A percentile compares a stretch with the other conserved stretches of the same genome.
Evolutionary conservation across 2,113 vertebrate species (phyloP).

Genomic region (Camelus dromedarius): DNA sequence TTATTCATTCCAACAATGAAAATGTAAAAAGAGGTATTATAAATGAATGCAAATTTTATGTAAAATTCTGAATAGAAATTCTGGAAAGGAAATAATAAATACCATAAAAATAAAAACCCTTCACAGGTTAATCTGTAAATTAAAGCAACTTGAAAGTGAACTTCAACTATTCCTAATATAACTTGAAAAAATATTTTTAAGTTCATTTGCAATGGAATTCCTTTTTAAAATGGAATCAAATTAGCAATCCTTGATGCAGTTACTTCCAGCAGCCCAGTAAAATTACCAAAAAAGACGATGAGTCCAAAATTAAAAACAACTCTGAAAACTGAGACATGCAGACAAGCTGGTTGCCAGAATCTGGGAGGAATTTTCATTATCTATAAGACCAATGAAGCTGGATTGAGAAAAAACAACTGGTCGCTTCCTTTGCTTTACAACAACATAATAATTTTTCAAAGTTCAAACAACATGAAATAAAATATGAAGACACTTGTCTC

Average conservation of each 20-base stretch:
- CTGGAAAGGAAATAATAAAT: constrained; percentile 37
- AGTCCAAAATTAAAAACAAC: constrained; percentile 66
- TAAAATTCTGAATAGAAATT: constrained; percentile 47
- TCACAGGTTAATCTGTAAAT: constrained; percentile 43
- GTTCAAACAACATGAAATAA: constrained; percentile 44
- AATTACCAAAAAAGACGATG: constrained; percentile 56
- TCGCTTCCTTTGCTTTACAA: constrained; percentile 4
- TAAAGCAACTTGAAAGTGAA: constrained; percentile 56
- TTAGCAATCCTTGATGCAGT: constrained; percentile 66
- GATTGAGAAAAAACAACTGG: constrained; percentile 22
- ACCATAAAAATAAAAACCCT: constrained; percentile 10
- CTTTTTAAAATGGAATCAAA: constrained; percentile 71
- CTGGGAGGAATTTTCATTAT: constrained; percentile 16
- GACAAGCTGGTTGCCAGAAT: constrained; percentile 42
- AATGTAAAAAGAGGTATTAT: constrained; percentile 24
- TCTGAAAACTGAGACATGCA: constrained; percentile 59
- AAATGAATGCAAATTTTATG: constrained; percentile 26
- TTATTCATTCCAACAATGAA: constrained; percentile 2
- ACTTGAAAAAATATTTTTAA: constrained; percentile 72
- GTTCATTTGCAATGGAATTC: constrained; percentile 68
- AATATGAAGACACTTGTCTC: constrained; percentile 41
- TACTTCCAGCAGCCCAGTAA: constrained; percentile 63
- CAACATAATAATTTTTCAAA: constrained; percentile 19
- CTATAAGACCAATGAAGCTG: neutral
- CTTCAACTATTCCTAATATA: constrained; percentile 62